Evolutionary conservation across 2,888 invertebrate genomes (phyloP).

Genomic region (Apamea anceps): DNA sequence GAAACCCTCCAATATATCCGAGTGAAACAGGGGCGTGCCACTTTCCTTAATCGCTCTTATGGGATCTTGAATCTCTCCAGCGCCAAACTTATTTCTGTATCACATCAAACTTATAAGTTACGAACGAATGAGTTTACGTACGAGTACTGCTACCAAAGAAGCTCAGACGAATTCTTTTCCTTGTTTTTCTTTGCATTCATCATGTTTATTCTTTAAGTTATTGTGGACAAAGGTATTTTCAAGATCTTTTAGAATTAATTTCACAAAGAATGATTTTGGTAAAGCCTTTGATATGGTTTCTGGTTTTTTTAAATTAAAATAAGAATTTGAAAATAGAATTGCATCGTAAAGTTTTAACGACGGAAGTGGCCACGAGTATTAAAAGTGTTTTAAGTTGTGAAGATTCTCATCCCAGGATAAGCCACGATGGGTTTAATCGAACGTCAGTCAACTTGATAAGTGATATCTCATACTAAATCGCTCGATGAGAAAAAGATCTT

Average conservation of each 20-base stretch:
- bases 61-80: conserved; percentile 73
- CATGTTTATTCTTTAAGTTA: conserved; percentile 31
- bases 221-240: conserved; percentile 14
- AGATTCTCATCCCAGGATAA: conserved; percentile 28
- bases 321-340: conserved; percentile 40
- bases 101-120: conserved; percentile 74
- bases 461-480: conserved; percentile 22
- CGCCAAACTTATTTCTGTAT: conserved; percentile 75
- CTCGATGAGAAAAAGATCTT: conserved; percentile 13
- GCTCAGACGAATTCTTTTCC: conserved; percentile 41
- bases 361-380: conserved; percentile 42
- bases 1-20: conserved; percentile 64
- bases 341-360: conserved; percentile 52
- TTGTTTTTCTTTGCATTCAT: conserved; percentile 36
- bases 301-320: conserved; percentile 27
- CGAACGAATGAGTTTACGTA: conserved; percentile 70
- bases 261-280: neutral
- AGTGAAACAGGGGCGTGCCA: conserved; percentile 70
- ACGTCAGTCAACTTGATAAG: conserved; percentile 35
- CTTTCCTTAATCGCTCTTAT: conserved; percentile 75
- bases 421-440: conserved; percentile 43
- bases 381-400: conserved; percentile 43
- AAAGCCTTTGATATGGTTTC: neutral
- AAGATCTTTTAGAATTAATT: conserved; percentile 13
- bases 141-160: conserved; percentile 27